These are phyloP conservation scores for Papilio protenor DNA, from an alignment of 2,888 invertebrate species.

Conservation along the genomic window DNA sequence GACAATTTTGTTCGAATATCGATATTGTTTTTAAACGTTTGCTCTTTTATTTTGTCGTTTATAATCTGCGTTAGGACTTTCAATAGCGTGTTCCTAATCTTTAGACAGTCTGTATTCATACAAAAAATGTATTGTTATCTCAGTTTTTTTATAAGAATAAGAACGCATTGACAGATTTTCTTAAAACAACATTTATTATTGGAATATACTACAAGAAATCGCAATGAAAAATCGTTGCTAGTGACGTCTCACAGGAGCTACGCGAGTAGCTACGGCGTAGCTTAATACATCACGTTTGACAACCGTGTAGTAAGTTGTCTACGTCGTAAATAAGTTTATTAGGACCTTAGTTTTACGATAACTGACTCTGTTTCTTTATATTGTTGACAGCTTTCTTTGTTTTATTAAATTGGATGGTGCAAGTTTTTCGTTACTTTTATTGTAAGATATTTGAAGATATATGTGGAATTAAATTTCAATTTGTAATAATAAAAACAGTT, in stretches of 20 bases:
- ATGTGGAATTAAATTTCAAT: too few species aligned
- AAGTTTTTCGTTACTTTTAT: neutral
- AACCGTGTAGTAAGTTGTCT: constrained; percentile 27
- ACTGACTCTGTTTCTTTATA: neutral
- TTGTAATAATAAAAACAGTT: too few species aligned
- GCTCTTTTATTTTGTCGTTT: neutral
- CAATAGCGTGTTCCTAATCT: neutral
- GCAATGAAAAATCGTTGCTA: neutral
- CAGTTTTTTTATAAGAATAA: neutral
- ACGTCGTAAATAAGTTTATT: constrained; percentile 19
- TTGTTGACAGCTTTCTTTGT: neutral
- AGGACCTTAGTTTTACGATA: constrained; percentile 17
- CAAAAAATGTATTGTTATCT: too few species aligned
- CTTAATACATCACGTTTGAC: constrained; percentile 26
- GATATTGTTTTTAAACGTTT: neutral
- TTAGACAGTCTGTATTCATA: neutral
- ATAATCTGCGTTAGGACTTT: neutral
- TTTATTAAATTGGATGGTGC: constrained; percentile 12
- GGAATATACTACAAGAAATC: neutral
- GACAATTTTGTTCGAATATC: neutral
- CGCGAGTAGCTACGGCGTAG: constrained; percentile 20
- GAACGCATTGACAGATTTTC: neutral
- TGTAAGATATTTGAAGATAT: neutral
- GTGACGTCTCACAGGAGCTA: neutral
- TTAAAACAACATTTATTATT: neutral